Percentiles rank a stretch among this genome's conserved stretches.
Conservation (phyloP, 2,888 invertebrate genomes). For the Caradrina kadenii region DNA sequence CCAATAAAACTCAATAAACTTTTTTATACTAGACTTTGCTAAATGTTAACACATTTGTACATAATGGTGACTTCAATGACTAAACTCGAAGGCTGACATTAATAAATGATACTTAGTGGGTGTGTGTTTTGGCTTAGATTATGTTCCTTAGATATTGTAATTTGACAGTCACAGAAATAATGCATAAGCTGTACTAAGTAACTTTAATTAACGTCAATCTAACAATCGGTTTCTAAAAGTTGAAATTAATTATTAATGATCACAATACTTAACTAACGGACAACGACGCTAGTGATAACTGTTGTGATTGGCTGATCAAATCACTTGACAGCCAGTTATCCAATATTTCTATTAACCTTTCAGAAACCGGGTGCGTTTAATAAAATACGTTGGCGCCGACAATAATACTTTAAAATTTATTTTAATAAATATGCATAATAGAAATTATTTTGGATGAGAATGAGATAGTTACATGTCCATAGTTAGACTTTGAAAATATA, state of each 20-base stretch:
- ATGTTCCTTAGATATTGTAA: background rate
- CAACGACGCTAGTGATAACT: background rate
- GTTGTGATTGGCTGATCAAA: conserved; percentile 6
- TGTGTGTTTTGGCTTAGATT: background rate
- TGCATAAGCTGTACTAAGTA: no score
- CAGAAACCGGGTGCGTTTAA: background rate
- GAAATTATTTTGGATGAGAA: conserved; percentile 15
- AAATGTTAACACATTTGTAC: conserved; percentile 58
- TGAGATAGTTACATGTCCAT: conserved; percentile 14
- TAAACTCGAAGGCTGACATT: background rate
- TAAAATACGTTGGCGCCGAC: conserved; percentile 19
- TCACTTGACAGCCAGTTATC: background rate
- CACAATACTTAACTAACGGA: background rate
- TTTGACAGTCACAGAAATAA: background rate
- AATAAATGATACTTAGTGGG: background rate
- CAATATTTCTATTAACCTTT: background rate
- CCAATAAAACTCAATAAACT: conserved; percentile 20
- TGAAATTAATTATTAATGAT: background rate
- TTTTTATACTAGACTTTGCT: conserved; percentile 25
- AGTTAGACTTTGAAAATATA: conserved; percentile 6
- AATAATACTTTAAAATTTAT: conserved; percentile 53
- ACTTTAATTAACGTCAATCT: background rate
- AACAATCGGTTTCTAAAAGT: conserved; percentile 12
- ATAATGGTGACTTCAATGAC: conserved; percentile 54
- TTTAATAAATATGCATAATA: conserved; percentile 10